phyloP scores from a whole-genome alignment of 2,797 vertebrate genomes.

The Fistularia commersonii region DNA sequence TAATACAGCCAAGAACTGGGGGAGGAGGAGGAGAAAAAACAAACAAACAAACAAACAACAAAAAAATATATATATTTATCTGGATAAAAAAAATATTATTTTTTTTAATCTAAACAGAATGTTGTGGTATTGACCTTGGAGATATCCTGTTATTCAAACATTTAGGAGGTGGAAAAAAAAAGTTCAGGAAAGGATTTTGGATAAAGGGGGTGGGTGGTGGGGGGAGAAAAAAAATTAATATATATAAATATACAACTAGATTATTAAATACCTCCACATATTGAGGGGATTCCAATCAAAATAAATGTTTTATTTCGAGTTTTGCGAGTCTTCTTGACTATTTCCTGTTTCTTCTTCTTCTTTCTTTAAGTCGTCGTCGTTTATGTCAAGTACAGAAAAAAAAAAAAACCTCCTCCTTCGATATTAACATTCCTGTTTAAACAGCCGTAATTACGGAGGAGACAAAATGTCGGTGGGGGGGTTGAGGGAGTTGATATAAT shows the following conservation, averaged over 20 bases:
- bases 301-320: slow-evolving; percentile 21
- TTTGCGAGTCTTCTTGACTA: slow-evolving; percentile 17
- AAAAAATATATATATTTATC: too few relatives aligned
- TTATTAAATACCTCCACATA: slow-evolving; percentile 14
- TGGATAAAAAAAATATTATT: slow-evolving; percentile 13
- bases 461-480: slow-evolving; percentile 70
- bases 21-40: neutral
- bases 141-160: slow-evolving; percentile 56
- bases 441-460: slow-evolving; percentile 54
- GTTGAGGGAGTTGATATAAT: slow-evolving; percentile 57
- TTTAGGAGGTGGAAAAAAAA: neutral
- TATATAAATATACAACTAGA: slow-evolving; percentile 19
- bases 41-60: neutral
- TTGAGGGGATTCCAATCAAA: slow-evolving; percentile 11
- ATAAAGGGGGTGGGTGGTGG: too few relatives aligned
- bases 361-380: slow-evolving; percentile 17
- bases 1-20: too few relatives aligned
- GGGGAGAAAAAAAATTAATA: slow-evolving; percentile 20
- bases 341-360: slow-evolving; percentile 22
- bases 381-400: slow-evolving; percentile 47
- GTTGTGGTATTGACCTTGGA: slow-evolving; percentile 58
- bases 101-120: slow-evolving; percentile 12
- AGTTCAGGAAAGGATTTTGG: slow-evolving; percentile 31
- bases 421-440: slow-evolving; percentile 64
- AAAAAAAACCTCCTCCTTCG: slow-evolving; percentile 3